Conservation (phyloP, 2,797 vertebrate species). For the Nannoperca obscura region DNA sequence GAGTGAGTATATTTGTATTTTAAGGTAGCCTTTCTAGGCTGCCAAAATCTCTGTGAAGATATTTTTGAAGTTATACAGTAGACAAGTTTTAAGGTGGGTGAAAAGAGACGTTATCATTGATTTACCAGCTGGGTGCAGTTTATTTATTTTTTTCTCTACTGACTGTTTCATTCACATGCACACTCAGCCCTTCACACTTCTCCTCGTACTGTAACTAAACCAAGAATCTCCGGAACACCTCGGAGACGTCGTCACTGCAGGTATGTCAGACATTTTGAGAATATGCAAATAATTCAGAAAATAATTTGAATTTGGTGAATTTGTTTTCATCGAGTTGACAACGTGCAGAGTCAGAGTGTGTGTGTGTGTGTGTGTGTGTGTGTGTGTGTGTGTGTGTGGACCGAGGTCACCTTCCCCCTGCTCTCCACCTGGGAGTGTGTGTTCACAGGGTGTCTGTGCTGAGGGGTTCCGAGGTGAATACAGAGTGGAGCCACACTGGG, state of each 20-base stretch:
- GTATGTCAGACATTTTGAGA: conserved; percentile 38
- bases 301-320: conserved; percentile 32
- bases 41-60: background rate
- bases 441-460: conserved; percentile 84
- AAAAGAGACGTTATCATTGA: background rate
- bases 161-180: conserved; percentile 18
- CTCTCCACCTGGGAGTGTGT: conserved; percentile 78
- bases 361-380: conserved; percentile 39
- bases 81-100: background rate
- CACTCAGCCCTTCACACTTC: conserved; percentile 14
- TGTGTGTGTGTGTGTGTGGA: conserved; percentile 59
- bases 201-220: conserved; percentile 16
- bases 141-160: conserved; percentile 10
- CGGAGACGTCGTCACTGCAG: conserved; percentile 36
- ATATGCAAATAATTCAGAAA: conserved; percentile 39
- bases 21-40: background rate
- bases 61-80: background rate
- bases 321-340: conserved; percentile 43
- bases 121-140: conserved; percentile 2
- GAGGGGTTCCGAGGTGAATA: conserved; percentile 86
- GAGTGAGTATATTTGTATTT: background rate
- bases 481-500: conserved; percentile 83
- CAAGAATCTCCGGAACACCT: conserved; percentile 2
- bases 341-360: conserved; percentile 16
- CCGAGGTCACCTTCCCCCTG: conserved; percentile 81